Evolutionary conservation across 2,797 vertebrate species (phyloP), one percentile per base, ranked within the genome.

Genomic region (Craterocephalus amniculus): DNA sequence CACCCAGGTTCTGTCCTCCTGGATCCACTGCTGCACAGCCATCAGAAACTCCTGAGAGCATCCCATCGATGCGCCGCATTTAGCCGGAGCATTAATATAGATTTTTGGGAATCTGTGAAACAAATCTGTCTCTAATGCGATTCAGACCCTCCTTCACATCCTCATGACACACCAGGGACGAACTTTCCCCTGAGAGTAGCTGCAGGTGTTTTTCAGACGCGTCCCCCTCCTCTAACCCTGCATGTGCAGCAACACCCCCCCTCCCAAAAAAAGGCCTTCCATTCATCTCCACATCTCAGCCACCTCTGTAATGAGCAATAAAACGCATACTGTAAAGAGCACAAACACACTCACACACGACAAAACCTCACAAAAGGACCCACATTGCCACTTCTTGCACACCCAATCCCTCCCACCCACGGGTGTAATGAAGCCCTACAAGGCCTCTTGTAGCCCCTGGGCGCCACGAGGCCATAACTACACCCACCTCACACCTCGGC

Each of bases 231-330:
- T 56, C 55, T 60, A 63, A 27, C 58, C 45, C 51, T 38, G 16
- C 58, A 49, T 68, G 34, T 65, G 54, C 48, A 60, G 43, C 57
- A 67, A 61, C 31, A 70, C 74, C 71, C 29, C 35, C 63, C 68
- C 58, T 59, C 26, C 71, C n/a, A n/a, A n/a, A n/a, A n/a, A 62
- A 7, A 78, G 79, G 61, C 83, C 68, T 52, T 72, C 85, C 84
- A 90, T 92, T 91, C 90, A 92, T 90, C 84, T 81, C 87, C 88
- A 88, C 85, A 67, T 93, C 92, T 88, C 85, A 70, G 84, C 74
- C 94, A 93, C 91, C 92, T 93, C 88, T 31, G 72, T 94, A 94
- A 95, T 91, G 89, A 93, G 91, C 91, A 89, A 91, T 92, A 94
- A 92, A 93, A 83, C 74, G 75, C 70, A 31, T 55, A 81, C 75